Base-by-base conservation (phyloP, 2,113 vertebrate genomes). In the Phylloscopus trochiloides region DNA sequence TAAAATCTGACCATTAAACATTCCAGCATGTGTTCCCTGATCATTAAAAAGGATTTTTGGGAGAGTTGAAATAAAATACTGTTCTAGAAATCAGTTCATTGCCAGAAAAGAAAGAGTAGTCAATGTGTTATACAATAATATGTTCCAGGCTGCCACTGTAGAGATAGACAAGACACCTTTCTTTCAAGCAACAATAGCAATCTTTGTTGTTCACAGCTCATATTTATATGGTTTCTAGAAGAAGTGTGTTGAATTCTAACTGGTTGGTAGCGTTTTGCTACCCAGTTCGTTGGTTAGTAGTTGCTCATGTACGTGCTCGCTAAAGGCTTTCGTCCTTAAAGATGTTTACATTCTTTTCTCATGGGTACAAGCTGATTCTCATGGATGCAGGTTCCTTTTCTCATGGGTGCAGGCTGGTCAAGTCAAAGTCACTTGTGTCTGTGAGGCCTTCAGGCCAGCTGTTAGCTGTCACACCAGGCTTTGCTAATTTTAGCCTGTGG, bases 111-210 rank as follows among this genome's bases (percentile, higher is more conserved):
- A 80, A 58, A 43, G 6, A 54, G 22, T 43, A 76, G 50, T 79
- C 0, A 0, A 36, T 74, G 29, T 54, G 45, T 48, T 81, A 47
- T 63, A 6, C 7, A 74, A 7, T 8, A 74, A 36, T 75, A 16
- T 14, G 10, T 91, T 91, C 38, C 81, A 94, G 70, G 25, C 22
- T 59, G 57, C 25, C 3, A 2, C 34, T 36, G 57, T 59, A 59
- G 57, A 59, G n/a, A 25, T 1, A 1, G 34, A 25, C 57, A 59
- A 36, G 34, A 11, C 34, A 17, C 10, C 9, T 25, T 58, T 59
- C 34, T 26, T 36, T 12, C 22, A 25, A 59, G 57, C 9, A 59
- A 25, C 57, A 59, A 25, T 36, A 59, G 22, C 4, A 6, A 59
- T 59, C 22, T 36, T 59, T 25, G 7, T 59, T 59, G n/a, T 7